Conservation (phyloP, 2,888 invertebrate species). For the Folsomia candida region DNA sequence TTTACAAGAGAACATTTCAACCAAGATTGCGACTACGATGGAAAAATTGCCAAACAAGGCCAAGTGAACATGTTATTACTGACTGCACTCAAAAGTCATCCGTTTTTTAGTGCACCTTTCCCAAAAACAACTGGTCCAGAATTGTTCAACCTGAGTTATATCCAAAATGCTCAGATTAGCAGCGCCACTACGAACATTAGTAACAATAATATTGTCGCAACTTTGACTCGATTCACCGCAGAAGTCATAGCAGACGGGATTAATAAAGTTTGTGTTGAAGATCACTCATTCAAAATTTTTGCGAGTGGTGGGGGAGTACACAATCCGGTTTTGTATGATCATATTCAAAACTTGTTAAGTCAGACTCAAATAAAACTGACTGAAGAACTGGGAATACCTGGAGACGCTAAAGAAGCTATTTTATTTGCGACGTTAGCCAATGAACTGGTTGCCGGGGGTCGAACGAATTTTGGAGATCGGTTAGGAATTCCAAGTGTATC, state of each 20-base stretch:
- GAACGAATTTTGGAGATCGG: slow-evolving; percentile 2
- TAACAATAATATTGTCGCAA: slow-evolving; percentile 24
- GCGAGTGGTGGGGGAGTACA: slow-evolving; percentile 38
- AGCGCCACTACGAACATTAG: slow-evolving; percentile 2
- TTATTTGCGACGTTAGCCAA: slow-evolving; percentile 39
- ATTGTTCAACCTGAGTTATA: slow-evolving; percentile 27
- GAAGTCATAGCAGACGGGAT: slow-evolving; percentile 30
- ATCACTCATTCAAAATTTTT: slow-evolving; percentile 16
- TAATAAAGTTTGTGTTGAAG: background rate
- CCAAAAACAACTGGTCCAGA: slow-evolving; percentile 41
- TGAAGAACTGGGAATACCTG: slow-evolving; percentile 26
- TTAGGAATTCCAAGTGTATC: slow-evolving; percentile 20
- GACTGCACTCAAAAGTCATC: slow-evolving; percentile 18
- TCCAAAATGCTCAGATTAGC: slow-evolving; percentile 10
- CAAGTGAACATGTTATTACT: slow-evolving; percentile 21
- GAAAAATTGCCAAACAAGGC: slow-evolving; percentile 25
- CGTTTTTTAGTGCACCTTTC: slow-evolving; percentile 19
- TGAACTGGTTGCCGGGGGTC: slow-evolving; percentile 26
- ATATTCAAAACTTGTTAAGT: slow-evolving; percentile 15
- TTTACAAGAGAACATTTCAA: slow-evolving; percentile 13
- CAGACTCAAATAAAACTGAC: slow-evolving; percentile 10
- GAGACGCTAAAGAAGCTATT: slow-evolving; percentile 40
- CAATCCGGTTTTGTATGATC: slow-evolving; percentile 21
- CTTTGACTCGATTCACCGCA: slow-evolving; percentile 33
- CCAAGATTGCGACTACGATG: slow-evolving; percentile 26